phyloP scores from a whole-genome alignment of 1,140 invertebrate species.

The Ruditapes philippinarum region DNA sequence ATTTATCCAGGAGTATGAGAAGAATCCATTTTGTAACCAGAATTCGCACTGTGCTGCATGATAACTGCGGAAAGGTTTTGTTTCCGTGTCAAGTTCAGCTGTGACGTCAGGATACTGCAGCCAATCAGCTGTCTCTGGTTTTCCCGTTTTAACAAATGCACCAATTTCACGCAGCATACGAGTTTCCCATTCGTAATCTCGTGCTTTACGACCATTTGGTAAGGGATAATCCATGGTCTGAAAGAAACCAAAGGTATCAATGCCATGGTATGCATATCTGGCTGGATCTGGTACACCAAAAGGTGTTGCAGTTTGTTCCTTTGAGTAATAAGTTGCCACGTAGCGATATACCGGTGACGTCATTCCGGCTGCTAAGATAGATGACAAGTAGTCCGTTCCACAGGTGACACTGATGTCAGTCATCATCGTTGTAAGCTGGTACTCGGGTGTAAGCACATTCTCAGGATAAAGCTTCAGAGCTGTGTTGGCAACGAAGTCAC shows the following conservation, averaged over 20 bases:
- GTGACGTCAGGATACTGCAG: not conserved
- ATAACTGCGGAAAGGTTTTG: slow-evolving; percentile 6
- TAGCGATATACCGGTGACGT: slow-evolving; percentile 53
- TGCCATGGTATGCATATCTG: slow-evolving; percentile 69
- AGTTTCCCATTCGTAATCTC: slow-evolving; percentile 34
- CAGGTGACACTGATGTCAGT: slow-evolving; percentile 41
- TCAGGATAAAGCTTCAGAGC: slow-evolving; percentile 52
- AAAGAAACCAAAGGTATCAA: slow-evolving; percentile 72
- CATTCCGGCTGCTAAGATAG: not conserved
- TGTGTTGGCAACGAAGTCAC: slow-evolving; percentile 4
- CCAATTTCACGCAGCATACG: slow-evolving; percentile 24
- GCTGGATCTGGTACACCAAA: slow-evolving; percentile 7
- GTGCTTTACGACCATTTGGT: not conserved
- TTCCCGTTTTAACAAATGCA: slow-evolving; percentile 11
- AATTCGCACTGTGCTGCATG: slow-evolving; percentile 54
- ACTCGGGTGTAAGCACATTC: slow-evolving; percentile 7
- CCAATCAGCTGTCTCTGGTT: slow-evolving; percentile 29
- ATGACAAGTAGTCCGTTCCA: slow-evolving; percentile 40
- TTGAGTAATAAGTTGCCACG: slow-evolving; percentile 6
- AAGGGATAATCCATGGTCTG: slow-evolving; percentile 36
- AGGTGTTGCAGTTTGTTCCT: not conserved
- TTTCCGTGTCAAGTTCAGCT: slow-evolving; percentile 6
- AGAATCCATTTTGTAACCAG: slow-evolving; percentile 59
- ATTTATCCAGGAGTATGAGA: slow-evolving; percentile 62
- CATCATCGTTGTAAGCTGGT: slow-evolving; percentile 36